Percentiles rank a stretch among this genome's conserved stretches.
These are phyloP conservation scores for Ashinkailepas kermadecensis DNA, from an alignment of 2,888 invertebrate genomes.

Conservation along the genomic window DNA sequence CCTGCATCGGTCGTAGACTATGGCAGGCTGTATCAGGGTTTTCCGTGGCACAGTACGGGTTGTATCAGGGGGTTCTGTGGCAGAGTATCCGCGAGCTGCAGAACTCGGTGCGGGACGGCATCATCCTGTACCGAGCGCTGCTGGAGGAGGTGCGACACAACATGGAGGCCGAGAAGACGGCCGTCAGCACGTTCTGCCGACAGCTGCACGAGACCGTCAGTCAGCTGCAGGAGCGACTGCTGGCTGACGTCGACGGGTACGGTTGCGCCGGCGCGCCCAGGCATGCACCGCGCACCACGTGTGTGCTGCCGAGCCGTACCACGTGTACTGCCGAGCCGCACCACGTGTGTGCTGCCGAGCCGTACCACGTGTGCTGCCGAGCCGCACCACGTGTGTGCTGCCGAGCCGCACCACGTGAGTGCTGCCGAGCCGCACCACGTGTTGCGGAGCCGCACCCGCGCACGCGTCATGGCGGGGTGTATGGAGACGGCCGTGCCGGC, in stretches of 20 bases:
- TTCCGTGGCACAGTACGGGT: too few species aligned
- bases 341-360: too few species aligned
- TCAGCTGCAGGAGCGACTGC: constrained; percentile 57
- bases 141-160: constrained; percentile 59
- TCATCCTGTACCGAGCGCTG: constrained; percentile 56
- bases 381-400: too few species aligned
- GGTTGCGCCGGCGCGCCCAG: constrained; percentile 36
- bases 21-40: too few species aligned
- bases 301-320: background rate
- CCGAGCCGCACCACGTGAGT: too few species aligned
- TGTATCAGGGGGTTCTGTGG: background rate
- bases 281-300: background rate
- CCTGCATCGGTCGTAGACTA: too few species aligned
- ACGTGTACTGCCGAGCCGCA: too few species aligned
- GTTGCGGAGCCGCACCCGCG: too few species aligned
- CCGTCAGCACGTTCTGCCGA: constrained; percentile 58
- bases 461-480: too few species aligned
- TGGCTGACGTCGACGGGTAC: constrained; percentile 59
- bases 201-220: constrained; percentile 59
- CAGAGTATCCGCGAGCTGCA: constrained; percentile 50
- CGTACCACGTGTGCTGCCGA: too few species aligned
- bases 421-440: too few species aligned
- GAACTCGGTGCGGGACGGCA: constrained; percentile 59
- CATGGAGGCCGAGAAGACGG: constrained; percentile 57
- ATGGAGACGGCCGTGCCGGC: too few species aligned